Evolutionary conservation across 2,888 invertebrate genomes (phyloP), one percentile per base, ranked within the genome.

Genomic region (Troglohyphantes excavatus): DNA sequence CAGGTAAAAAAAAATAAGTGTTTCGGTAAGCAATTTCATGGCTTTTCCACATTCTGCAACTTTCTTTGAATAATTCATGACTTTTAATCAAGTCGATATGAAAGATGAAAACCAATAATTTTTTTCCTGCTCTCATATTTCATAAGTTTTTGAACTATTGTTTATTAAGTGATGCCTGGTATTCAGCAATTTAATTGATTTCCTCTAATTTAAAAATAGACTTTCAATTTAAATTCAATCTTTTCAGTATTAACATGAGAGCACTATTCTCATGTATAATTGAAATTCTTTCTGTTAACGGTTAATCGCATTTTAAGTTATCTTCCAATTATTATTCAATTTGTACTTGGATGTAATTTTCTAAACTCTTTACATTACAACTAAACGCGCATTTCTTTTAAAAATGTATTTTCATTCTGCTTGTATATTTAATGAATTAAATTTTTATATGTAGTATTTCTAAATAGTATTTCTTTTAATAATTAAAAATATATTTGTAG

Each of bases 61-160:
- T 7, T 29, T 67, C 67, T 53, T 21, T 85, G 76, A 75, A 85
- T 85, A 67, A 85, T 85, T 85, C 84, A 85, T 85, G 84, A 76
- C 63, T 85, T 85, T 85, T 67, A 85, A 85, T 85, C 84, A 76
- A 76, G 73, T 17, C 29, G 23, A n/a, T 13, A 67, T 76, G 53
- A 68, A 68, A 67, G 67, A 43, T 65, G 33, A 65, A 43, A 78
- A 43, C 13, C 53, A 46, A 29, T 70, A 26, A 29, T 76, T 59
- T 81, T 70, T 61, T 59, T n/a, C 70, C n/a, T 61, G 59, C 70
- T 82, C 53, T 39, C 82, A 61, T 11, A 39, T 82, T 72, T 82
- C 17, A 53, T 46, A 33, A 59, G 33, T 46, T 72, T 70, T 82
- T 82, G 17, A 81, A 78, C 63, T 78, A 65, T 59, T 70, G 61